These are phyloP conservation scores for Lethrus apterus DNA, from an alignment of 1,140 invertebrate genomes.

Conservation along the genomic window DNA sequence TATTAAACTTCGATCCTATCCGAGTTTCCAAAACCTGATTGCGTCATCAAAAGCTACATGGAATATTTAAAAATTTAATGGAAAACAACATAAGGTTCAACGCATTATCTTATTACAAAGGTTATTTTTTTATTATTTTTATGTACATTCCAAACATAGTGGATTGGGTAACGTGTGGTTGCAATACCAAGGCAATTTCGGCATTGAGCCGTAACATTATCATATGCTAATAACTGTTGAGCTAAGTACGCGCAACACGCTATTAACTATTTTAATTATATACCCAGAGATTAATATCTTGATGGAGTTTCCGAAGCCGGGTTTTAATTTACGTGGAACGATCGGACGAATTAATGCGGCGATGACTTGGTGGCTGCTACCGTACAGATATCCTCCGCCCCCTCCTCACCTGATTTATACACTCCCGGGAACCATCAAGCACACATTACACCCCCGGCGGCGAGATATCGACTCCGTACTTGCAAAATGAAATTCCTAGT, in stretches of 20 bases:
- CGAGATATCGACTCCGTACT: too few species aligned
- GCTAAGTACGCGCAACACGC: conserved; percentile 21
- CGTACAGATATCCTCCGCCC: conserved; percentile 6
- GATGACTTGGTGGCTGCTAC: conserved; percentile 18
- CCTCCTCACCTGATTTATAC: conserved; percentile 11
- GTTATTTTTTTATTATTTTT: too few species aligned
- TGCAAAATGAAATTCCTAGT: too few species aligned
- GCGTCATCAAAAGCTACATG: too few species aligned
- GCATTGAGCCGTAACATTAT: conserved; percentile 24
- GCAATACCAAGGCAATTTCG: conserved; percentile 20
- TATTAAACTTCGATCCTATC: too few species aligned
- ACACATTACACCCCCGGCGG: conserved; percentile 21
- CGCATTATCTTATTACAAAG: too few species aligned
- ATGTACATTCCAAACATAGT: too few species aligned
- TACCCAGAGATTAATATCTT: conserved; percentile 24
- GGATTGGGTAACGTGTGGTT: too few species aligned
- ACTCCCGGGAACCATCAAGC: conserved; percentile 17
- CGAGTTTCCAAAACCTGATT: too few species aligned
- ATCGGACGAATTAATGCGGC: conserved; percentile 20
- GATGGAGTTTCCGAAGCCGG: conserved; percentile 21
- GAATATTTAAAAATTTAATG: too few species aligned
- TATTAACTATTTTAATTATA: conserved; percentile 25
- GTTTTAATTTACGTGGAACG: conserved; percentile 19
- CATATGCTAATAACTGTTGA: conserved; percentile 23
- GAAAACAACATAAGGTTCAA: too few species aligned